Evolutionary conservation across 2,797 vertebrate species (phyloP).

Genomic region (Enoplosus armatus): DNA sequence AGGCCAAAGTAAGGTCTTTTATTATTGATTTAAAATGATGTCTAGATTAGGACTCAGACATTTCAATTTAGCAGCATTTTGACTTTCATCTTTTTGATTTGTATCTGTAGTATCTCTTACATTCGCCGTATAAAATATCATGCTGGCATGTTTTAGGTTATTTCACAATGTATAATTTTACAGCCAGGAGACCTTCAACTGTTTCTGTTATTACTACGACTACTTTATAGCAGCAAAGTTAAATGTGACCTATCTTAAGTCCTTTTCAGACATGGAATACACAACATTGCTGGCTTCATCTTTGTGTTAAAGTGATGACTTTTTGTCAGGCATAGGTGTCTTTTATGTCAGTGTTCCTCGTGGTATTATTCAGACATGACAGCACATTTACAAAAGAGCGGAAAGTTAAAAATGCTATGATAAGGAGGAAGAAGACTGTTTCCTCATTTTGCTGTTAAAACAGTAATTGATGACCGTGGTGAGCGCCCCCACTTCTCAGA

Average conservation of each 20-base stretch:
- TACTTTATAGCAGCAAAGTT: background rate
- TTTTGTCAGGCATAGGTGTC: background rate
- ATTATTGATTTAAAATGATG: background rate
- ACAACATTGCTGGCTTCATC: background rate
- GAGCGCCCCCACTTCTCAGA: background rate
- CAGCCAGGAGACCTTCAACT: background rate
- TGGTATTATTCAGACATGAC: background rate
- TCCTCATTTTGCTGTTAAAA: background rate
- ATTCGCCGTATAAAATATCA: background rate
- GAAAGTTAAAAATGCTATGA: background rate
- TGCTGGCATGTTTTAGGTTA: background rate
- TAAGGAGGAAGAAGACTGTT: background rate
- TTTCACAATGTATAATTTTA: slow-evolving; percentile 1
- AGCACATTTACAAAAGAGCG: background rate
- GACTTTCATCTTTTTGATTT: background rate
- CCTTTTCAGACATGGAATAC: background rate
- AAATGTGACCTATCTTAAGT: background rate
- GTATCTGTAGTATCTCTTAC: background rate
- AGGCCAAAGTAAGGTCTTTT: slow-evolving; percentile 19
- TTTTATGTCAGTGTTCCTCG: background rate
- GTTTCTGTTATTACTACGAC: background rate
- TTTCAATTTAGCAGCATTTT: background rate
- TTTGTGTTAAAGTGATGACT: background rate
- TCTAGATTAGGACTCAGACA: background rate
- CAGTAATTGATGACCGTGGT: background rate